A percentile compares a stretch with the other conserved stretches of the same genome.
Conservation (phyloP, 2,888 invertebrate species). For the Aspidiotus rigidus region DNA sequence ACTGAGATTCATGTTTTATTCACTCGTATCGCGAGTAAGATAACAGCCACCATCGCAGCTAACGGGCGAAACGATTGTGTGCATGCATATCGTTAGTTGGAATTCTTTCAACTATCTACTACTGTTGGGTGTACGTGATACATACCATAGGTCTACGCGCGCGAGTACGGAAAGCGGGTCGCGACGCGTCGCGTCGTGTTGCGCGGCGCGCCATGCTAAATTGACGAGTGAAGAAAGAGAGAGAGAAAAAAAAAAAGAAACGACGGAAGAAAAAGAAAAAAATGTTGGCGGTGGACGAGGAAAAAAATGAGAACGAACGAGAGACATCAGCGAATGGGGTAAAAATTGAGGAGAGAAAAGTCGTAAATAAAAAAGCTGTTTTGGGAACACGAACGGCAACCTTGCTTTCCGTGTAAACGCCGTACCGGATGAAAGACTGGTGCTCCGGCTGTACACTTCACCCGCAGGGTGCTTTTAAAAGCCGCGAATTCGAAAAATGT, state of each 20-base stretch:
- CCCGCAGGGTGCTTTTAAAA: constrained; percentile 19
- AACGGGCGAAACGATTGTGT: too few relatives aligned
- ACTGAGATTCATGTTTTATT: too few relatives aligned
- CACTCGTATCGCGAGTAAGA: too few relatives aligned
- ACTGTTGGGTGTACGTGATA: too few relatives aligned
- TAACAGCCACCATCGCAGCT: too few relatives aligned
- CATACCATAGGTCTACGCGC: too few relatives aligned
- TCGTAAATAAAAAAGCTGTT: constrained; percentile 15
- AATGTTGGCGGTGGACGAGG: background rate
- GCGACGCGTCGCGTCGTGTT: too few relatives aligned
- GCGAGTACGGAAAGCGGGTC: too few relatives aligned
- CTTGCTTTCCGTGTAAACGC: too few relatives aligned
- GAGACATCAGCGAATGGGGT: background rate
- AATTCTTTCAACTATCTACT: too few relatives aligned
- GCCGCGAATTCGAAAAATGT: constrained; percentile 18
- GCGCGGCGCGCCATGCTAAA: background rate
- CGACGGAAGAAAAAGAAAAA: background rate
- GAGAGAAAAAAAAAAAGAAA: background rate
- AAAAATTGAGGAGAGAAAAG: constrained; percentile 10
- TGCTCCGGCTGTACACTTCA: background rate
- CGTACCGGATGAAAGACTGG: background rate
- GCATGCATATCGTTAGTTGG: too few relatives aligned
- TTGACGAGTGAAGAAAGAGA: background rate
- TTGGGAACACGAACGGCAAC: background rate
- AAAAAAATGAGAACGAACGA: background rate